Base-by-base conservation (phyloP, 2,888 invertebrate species). In the Cheilosia grossa region DNA sequence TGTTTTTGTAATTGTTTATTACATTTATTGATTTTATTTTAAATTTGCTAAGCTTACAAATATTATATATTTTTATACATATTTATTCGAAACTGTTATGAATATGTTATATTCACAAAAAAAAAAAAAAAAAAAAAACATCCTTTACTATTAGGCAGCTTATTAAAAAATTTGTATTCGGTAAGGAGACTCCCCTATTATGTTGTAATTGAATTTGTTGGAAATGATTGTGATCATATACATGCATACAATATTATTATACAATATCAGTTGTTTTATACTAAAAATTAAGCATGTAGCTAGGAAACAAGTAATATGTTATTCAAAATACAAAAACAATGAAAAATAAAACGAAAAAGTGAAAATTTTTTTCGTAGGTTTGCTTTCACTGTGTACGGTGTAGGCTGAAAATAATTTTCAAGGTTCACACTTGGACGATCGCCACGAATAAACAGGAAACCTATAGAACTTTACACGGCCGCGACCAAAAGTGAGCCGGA, bases 51-150 rank as follows among this genome's bases (percentile, higher is more conserved):
- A 83, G 83, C 83, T 81, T 85, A 85, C 79, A 85, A 85, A 85
- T 85, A 85, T 85, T 81, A 83, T 85, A 80, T 85, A 85, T 85
- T 85, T 85, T 83, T 83, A 83, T 85, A 85, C 77, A 85, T 85
- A 85, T 85, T 85, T 85, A 85, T 85, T 83, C 83, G 67, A 58
- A 54, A 83, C 59, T 83, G 74, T 83, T 83, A 83, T 83, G 83
- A 80, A 79, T 74, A 74, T 83, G 79, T 70, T 79, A 78, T 79
- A 79, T 79, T 83, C 74, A 75, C 69, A 82, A 82, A 77, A 72
- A 58, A 37, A 80, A 70, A 21, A 21, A 21, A 21, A 1, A 21
- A 21, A 47, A 51, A 69, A 53, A 53, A 51, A 47, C 21, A 53
- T 27, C 19, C 21, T 33, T 66, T 79, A 66, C 33, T 64, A 30